phyloP scores from a whole-genome alignment of 30 jellyfish, hydroid and myxozoan species.

The Chrysaora quinquecirrha region DNA sequence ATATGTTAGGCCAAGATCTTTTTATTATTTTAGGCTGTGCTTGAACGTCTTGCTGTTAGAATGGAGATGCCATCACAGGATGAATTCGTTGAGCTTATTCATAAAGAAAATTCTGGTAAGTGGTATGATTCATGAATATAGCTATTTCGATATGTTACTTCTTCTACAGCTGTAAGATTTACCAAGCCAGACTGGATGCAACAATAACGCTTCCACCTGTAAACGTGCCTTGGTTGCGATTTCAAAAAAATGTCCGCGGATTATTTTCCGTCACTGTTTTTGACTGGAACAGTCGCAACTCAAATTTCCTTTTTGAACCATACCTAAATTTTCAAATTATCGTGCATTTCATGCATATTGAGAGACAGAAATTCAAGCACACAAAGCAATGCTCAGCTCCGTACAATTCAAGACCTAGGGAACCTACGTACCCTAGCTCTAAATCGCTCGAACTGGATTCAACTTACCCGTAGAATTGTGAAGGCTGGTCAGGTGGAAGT shows the following conservation, averaged over 20 bases:
- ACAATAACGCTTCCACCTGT: neutral
- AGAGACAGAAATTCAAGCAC: too few species aligned
- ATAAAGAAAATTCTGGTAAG: slow-evolving; percentile 46
- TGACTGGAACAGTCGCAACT: too few species aligned
- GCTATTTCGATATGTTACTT: neutral
- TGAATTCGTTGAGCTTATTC: slow-evolving; percentile 45
- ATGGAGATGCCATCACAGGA: slow-evolving; percentile 79
- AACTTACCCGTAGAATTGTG: too few species aligned
- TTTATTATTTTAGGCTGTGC: slow-evolving; percentile 59
- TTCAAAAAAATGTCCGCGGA: neutral
- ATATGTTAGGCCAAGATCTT: neutral
- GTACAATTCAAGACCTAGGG: too few species aligned
- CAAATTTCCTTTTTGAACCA: too few species aligned
- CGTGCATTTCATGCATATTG: too few species aligned
- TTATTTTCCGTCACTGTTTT: neutral
- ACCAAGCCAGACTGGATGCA: neutral
- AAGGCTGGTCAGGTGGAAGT: neutral
- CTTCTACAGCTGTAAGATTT: neutral
- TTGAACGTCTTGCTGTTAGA: slow-evolving; percentile 74
- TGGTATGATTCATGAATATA: neutral
- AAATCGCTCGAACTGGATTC: too few species aligned
- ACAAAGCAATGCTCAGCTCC: too few species aligned
- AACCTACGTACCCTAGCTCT: too few species aligned
- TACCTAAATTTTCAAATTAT: too few species aligned
- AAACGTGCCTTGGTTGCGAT: neutral